These are phyloP conservation scores for Adelphocoris suturalis DNA, from an alignment of 2,888 invertebrate genomes.

Conservation along the genomic window DNA sequence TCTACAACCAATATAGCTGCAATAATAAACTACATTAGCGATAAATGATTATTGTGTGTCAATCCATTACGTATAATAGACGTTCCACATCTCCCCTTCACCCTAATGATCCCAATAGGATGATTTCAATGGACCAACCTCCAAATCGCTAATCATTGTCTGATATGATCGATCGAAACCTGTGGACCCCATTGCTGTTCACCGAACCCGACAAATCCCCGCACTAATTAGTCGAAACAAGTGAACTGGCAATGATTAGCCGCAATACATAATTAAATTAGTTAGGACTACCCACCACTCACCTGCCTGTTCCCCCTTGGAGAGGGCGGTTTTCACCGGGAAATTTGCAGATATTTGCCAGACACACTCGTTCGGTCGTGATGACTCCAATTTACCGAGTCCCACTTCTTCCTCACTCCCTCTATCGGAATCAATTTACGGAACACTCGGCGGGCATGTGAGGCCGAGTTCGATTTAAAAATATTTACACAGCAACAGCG, in stretches of 20 bases:
- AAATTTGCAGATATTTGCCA: background rate
- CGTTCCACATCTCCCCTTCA: no score
- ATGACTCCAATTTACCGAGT: background rate
- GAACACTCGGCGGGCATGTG: background rate
- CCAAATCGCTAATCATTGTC: no score
- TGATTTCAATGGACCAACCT: no score
- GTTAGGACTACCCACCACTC: background rate
- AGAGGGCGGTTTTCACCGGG: no score
- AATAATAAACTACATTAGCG: no score
- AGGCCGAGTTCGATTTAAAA: background rate
- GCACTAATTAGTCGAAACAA: background rate
- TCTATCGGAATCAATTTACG: background rate
- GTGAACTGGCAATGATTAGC: background rate
- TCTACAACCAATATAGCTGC: no score
- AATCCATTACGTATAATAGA: no score
- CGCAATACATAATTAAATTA: slow-evolving; percentile 7
- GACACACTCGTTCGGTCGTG: background rate
- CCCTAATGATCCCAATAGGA: no score
- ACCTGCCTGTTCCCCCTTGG: background rate
- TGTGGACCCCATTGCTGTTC: background rate
- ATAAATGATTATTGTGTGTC: no score
- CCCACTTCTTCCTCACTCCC: background rate
- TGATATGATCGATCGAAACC: slow-evolving; percentile 2
- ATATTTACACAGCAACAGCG: background rate
- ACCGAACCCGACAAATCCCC: background rate